A percentile compares a stretch with the other conserved stretches of the same genome.
Conservation (phyloP, 2,888 invertebrate species). For the Hypolimnas misippus region DNA sequence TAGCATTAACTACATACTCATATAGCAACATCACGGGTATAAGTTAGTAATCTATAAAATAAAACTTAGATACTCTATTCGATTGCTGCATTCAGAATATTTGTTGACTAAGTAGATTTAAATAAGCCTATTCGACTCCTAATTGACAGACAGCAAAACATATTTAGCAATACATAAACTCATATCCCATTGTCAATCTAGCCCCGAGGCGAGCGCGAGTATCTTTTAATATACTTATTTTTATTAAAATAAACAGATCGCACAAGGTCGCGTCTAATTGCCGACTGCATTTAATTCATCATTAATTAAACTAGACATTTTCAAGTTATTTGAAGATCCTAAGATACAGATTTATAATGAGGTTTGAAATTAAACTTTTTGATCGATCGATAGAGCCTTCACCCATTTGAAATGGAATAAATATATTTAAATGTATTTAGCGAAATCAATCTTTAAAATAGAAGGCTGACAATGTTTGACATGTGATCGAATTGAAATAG, state of each 20-base stretch:
- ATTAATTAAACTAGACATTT: slow-evolving; percentile 50
- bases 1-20: no score
- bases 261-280: slow-evolving; percentile 53
- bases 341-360: slow-evolving; percentile 48
- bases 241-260: slow-evolving; percentile 52
- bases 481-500: no score
- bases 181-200: neutral
- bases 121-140: slow-evolving; percentile 7
- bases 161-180: slow-evolving; percentile 1
- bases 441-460: neutral
- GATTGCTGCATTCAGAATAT: no score
- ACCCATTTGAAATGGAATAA: slow-evolving; percentile 44
- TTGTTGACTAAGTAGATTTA: neutral
- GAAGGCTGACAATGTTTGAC: no score
- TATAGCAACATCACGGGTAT: no score
- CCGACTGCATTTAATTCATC: slow-evolving; percentile 46
- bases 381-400: slow-evolving; percentile 53
- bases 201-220: slow-evolving; percentile 17
- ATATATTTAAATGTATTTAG: neutral
- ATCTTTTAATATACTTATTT: slow-evolving; percentile 19
- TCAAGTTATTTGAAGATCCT: slow-evolving; percentile 32
- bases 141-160: neutral
- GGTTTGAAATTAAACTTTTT: slow-evolving; percentile 43
- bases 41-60: no score
- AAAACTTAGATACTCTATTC: neutral